Evolutionary conservation across 2,888 invertebrate genomes (phyloP).

Genomic region (Thysanoteuthis rhombus): DNA sequence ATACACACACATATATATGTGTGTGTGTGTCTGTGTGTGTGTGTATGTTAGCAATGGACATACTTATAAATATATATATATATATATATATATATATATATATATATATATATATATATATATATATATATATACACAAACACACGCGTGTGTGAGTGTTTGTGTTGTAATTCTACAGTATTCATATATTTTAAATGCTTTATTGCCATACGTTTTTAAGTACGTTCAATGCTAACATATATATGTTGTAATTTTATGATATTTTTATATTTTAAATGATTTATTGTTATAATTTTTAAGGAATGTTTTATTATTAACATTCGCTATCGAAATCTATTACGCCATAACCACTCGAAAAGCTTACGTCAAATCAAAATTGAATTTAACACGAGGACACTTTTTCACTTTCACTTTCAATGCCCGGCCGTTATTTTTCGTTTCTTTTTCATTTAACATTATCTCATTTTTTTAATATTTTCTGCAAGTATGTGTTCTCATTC

Average conservation of each 20-base stretch:
- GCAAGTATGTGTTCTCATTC: background rate
- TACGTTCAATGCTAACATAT: too few relatives aligned
- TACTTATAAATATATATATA: background rate
- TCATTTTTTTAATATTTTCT: background rate
- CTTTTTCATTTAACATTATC: background rate
- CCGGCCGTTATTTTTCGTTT: background rate
- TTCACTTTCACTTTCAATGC: background rate
- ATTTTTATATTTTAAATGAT: background rate
- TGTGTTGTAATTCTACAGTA: background rate
- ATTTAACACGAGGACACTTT: background rate
- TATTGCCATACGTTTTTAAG: background rate
- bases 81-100: background rate
- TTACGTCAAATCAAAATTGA: background rate
- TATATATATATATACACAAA: background rate
- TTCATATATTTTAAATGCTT: background rate
- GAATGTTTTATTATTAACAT: background rate
- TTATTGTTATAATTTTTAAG: background rate
- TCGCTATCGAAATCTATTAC: background rate
- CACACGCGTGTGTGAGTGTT: background rate
- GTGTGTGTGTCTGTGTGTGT: too few relatives aligned
- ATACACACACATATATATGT: too few relatives aligned
- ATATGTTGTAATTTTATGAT: background rate
- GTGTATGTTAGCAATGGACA: too few relatives aligned
- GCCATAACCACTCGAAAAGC: background rate
- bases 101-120: background rate